These are phyloP conservation scores for Drosophila mimetica DNA, from an alignment of 2,888 invertebrate genomes.

Conservation along the genomic window DNA sequence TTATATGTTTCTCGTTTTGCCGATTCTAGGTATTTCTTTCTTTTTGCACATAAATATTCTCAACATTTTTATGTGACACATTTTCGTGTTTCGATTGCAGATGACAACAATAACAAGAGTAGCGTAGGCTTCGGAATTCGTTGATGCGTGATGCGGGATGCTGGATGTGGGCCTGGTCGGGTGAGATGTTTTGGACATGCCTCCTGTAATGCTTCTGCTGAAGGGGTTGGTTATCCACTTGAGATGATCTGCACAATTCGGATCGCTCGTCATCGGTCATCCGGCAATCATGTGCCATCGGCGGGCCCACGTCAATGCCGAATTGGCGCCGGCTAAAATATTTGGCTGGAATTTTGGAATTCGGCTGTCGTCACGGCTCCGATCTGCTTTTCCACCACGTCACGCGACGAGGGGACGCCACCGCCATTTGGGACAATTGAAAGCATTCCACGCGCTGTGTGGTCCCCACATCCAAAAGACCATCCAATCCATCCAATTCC, in stretches of 20 bases:
- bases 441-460: conserved; percentile 26
- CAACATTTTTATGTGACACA: conserved; percentile 65
- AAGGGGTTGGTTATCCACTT: conserved; percentile 35
- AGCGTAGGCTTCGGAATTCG: conserved; percentile 36
- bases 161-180: conserved; percentile 8
- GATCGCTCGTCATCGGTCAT: conserved; percentile 53
- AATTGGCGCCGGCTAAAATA: conserved; percentile 51
- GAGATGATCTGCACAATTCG: conserved; percentile 40
- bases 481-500: conserved; percentile 9
- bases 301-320: conserved; percentile 65
- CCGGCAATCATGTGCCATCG: conserved; percentile 60
- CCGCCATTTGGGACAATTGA: conserved; percentile 36
- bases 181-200: background rate
- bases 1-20: conserved; percentile 29
- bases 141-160: conserved; percentile 2
- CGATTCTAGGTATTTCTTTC: conserved; percentile 29
- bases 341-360: conserved; percentile 57
- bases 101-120: conserved; percentile 43
- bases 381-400: conserved; percentile 58
- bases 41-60: conserved; percentile 60
- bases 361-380: conserved; percentile 72
- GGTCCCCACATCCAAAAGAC: conserved; percentile 9
- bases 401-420: conserved; percentile 74
- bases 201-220: conserved; percentile 5
- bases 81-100: conserved; percentile 55